These are phyloP conservation scores for Melinaea menophilus DNA, from an alignment of 2,888 invertebrate genomes.

Conservation along the genomic window DNA sequence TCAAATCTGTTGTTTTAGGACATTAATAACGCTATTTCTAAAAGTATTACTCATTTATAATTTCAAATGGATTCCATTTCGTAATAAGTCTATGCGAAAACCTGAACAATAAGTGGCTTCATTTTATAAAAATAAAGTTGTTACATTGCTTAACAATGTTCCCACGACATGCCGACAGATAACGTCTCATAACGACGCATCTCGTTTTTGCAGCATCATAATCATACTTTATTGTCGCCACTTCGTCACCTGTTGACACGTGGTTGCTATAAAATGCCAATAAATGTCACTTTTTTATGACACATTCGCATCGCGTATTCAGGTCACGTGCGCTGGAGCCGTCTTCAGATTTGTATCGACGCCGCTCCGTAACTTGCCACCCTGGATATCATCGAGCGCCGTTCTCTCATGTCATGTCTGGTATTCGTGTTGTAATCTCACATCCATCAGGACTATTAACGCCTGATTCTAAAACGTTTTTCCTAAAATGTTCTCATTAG, in stretches of 20 bases:
- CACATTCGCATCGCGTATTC: conserved; percentile 59
- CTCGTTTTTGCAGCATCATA: conserved; percentile 70
- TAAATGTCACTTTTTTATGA: conserved; percentile 78
- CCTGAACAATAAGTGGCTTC: conserved; percentile 1
- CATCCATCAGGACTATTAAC: conserved; percentile 55
- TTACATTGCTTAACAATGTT: conserved; percentile 47
- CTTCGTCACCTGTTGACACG: conserved; percentile 66
- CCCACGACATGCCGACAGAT: conserved; percentile 63
- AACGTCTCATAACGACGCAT: conserved; percentile 47
- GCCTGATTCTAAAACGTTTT: conserved; percentile 49
- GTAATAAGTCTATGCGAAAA: conserved; percentile 15
- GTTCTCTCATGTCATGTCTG: conserved; percentile 61
- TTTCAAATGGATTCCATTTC: conserved; percentile 5
- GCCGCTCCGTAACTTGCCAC: conserved; percentile 42
- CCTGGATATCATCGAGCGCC: conserved; percentile 48
- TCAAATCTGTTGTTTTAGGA: conserved; percentile 61
- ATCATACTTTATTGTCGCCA: conserved; percentile 57
- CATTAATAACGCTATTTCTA: conserved; percentile 33
- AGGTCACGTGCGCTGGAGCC: conserved; percentile 67
- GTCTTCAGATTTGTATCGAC: conserved; percentile 66
- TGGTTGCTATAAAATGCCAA: conserved; percentile 75
- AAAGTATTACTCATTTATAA: conserved; percentile 9
- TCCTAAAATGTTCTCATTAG: conserved; percentile 73
- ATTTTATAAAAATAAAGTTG: conserved; percentile 43
- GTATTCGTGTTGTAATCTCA: conserved; percentile 39